Base-by-base conservation (phyloP, 2,113 vertebrate species). In the Bufo gargarizans region DNA sequence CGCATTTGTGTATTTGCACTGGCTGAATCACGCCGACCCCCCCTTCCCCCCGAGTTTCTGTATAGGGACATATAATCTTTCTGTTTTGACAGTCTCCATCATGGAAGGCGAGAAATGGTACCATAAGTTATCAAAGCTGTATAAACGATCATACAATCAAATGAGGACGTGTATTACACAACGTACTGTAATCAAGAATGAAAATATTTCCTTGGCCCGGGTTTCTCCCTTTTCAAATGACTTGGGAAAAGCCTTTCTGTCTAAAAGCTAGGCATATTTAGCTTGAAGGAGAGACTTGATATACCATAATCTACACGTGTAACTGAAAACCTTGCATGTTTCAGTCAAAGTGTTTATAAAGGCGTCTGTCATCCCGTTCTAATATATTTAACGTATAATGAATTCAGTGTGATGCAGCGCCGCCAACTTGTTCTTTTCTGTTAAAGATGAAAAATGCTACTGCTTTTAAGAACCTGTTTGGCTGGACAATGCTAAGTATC, bases 321-420 rank as follows among this genome's bases (percentile, higher is more conserved):
- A 82, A 82, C 17, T n/a, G 80, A 82, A 47, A 65, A 45, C 80
- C 33, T 47, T 63, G 3, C 19, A 47, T 47, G 80, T 82, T 22
- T 69, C 20, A 22, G 61, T 84, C 4, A 69, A 50, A 71, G 17
- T 47, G 55, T 77, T 77, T 85, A 76, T 85, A 85, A 76, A 85
- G 71, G 49, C 53, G 55, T 77, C 71, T 61, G 53, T 85, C 84
- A 85, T 76, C 50, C 56, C 47, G 71, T 45, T 77, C 17, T 85
- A 19, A 85, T 76, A 76, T 85, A 76, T 74, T 76, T 85, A 85
- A 76, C 33, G 45, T 85, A 59, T 61, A 59, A 77, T 76, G 59
- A 77, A 76, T 85, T 85, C 84, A 85, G 84, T 74, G 17, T 84
- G 82, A 84, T 71, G 14, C 63, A 0, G 33, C 50, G 33, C 77